A percentile compares a stretch with the other conserved stretches of the same genome.
Evolutionary conservation across 2,797 vertebrate species (phyloP).

Genomic region (Leptodactylus fallax): DNA sequence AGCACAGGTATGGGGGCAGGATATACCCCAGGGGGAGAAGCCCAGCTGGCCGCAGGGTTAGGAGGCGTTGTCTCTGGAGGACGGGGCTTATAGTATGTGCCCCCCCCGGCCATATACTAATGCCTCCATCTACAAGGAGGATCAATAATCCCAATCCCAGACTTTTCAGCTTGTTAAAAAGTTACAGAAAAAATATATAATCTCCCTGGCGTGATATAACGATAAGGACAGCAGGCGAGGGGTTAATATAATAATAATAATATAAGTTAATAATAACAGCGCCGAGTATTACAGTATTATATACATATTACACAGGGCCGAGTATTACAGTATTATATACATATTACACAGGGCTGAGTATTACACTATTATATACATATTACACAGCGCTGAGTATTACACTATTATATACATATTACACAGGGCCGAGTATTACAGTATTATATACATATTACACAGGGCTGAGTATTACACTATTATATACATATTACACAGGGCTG

Average conservation of each 20-base stretch:
- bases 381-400: not conserved
- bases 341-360: not conserved
- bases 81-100: not conserved
- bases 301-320: too few species aligned
- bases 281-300: slow-evolving; percentile 5
- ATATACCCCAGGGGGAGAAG: not conserved
- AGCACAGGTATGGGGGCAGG: not conserved
- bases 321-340: not conserved
- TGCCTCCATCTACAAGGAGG: slow-evolving; percentile 2
- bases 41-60: not conserved
- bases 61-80: not conserved
- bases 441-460: not conserved
- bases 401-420: not conserved
- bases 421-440: not conserved
- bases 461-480: not conserved
- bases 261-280: not conserved
- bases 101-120: not conserved
- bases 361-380: slow-evolving; percentile 25
- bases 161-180: not conserved
- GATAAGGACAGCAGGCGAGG: not conserved
- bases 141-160: slow-evolving; percentile 44
- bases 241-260: not conserved
- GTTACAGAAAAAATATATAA: slow-evolving; percentile 7
- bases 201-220: not conserved
- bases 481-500: not conserved